Percentiles rank a stretch among this genome's conserved stretches.
Evolutionary conservation across 2,888 invertebrate species (phyloP).

Genomic region (Sialis fuliginosa): DNA sequence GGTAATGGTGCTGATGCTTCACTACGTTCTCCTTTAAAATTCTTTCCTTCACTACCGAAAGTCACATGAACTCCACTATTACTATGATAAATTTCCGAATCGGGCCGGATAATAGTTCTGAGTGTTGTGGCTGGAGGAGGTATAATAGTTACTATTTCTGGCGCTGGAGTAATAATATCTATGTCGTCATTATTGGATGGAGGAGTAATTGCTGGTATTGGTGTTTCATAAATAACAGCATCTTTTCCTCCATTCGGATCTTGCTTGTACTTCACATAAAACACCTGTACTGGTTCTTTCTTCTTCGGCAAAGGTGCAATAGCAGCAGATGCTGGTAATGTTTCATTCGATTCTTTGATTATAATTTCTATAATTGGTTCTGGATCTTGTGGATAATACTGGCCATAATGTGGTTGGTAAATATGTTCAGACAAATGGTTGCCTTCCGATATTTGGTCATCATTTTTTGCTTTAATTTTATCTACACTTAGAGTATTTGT

Average conservation of each 20-base stretch:
- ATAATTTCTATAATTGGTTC: slow-evolving; percentile 87
- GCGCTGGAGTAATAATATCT: slow-evolving; percentile 32
- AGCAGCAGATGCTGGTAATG: slow-evolving; percentile 36
- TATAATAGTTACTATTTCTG: slow-evolving; percentile 27
- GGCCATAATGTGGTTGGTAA: slow-evolving; percentile 26
- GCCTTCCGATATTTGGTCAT: slow-evolving; percentile 24
- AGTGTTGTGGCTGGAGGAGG: slow-evolving; percentile 58
- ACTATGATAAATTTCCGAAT: slow-evolving; percentile 68
- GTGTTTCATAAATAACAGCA: slow-evolving; percentile 61
- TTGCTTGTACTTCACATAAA: slow-evolving; percentile 81
- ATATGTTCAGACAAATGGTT: slow-evolving; percentile 27
- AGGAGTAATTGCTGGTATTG: slow-evolving; percentile 61
- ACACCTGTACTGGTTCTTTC: slow-evolving; percentile 78
- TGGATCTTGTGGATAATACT: slow-evolving; percentile 46
- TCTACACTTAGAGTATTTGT: slow-evolving; percentile 24
- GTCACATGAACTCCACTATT: slow-evolving; percentile 67
- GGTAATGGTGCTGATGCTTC: slow-evolving; percentile 49
- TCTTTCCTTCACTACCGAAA: slow-evolving; percentile 47
- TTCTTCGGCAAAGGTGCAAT: slow-evolving; percentile 36
- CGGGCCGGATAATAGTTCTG: slow-evolving; percentile 70
- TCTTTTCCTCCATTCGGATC: slow-evolving; percentile 54
- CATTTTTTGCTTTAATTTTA: slow-evolving; percentile 28
- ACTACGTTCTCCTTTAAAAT: slow-evolving; percentile 28
- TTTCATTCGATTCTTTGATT: slow-evolving; percentile 76
- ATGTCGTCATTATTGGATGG: slow-evolving; percentile 41